phyloP scores from a whole-genome alignment of 2,113 vertebrate genomes.

The Delphinus delphis region DNA sequence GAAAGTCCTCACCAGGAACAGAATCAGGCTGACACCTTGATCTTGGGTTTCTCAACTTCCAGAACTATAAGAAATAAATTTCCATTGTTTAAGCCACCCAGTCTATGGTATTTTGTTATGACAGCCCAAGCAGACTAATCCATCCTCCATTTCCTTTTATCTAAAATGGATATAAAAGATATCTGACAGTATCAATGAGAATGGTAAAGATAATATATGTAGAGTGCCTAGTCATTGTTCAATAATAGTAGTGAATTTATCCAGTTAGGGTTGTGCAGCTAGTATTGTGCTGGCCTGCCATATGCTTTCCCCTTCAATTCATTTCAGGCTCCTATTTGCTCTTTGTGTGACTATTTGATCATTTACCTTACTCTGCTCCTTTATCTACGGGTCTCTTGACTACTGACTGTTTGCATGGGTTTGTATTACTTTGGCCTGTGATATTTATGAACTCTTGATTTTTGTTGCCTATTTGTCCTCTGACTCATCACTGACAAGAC shows the following conservation, averaged over 20 bases:
- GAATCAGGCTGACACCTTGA: background rate
- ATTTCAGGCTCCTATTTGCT: background rate
- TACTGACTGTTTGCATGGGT: background rate
- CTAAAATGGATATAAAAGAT: background rate
- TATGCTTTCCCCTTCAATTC: background rate
- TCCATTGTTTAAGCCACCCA: background rate
- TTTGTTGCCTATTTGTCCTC: background rate
- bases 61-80: conserved; percentile 1
- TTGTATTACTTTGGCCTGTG: background rate
- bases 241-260: background rate
- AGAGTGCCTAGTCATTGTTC: background rate
- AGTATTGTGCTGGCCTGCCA: background rate
- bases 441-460: background rate
- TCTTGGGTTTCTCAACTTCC: background rate
- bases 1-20: background rate
- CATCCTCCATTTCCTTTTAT: background rate
- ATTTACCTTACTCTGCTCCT: background rate
- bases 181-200: background rate
- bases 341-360: background rate
- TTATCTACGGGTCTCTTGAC: background rate
- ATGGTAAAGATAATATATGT: background rate
- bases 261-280: background rate
- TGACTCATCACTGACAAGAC: background rate
- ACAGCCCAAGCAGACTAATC: background rate
- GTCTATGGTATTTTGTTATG: background rate